Evolutionary conservation across 2,888 invertebrate species (phyloP).

Genomic region (Antheraea assamensis): DNA sequence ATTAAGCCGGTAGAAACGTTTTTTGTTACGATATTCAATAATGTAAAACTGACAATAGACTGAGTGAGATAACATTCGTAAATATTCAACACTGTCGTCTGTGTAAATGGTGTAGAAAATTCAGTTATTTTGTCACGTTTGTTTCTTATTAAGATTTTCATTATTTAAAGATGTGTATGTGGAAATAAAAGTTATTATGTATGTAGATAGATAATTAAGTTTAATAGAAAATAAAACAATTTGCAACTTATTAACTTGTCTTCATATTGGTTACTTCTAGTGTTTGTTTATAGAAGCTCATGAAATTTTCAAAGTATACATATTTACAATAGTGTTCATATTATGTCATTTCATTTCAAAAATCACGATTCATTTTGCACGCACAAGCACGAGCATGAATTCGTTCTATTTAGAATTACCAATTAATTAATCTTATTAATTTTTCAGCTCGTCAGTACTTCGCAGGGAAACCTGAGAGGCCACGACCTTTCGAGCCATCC

Average conservation of each 20-base stretch:
- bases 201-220: neutral
- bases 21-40: neutral
- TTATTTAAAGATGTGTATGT: neutral
- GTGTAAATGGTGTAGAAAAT: neutral
- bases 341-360: neutral
- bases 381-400: conserved; percentile 13
- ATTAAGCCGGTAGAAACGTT: neutral
- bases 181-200: neutral
- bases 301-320: too few species aligned
- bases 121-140: neutral
- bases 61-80: neutral
- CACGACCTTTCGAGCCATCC: conserved; percentile 85
- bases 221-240: neutral
- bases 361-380: conserved; percentile 10
- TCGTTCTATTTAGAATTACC: neutral
- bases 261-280: neutral
- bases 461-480: conserved; percentile 85
- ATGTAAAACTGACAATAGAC: neutral
- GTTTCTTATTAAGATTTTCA: neutral
- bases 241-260: neutral
- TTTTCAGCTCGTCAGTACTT: conserved; percentile 86
- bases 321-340: neutral
- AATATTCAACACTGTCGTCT: neutral
- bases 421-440: conserved; percentile 26
- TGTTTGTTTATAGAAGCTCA: neutral